Conservation (phyloP, 2,797 vertebrate species). For the Gallirallus australis region DNA sequence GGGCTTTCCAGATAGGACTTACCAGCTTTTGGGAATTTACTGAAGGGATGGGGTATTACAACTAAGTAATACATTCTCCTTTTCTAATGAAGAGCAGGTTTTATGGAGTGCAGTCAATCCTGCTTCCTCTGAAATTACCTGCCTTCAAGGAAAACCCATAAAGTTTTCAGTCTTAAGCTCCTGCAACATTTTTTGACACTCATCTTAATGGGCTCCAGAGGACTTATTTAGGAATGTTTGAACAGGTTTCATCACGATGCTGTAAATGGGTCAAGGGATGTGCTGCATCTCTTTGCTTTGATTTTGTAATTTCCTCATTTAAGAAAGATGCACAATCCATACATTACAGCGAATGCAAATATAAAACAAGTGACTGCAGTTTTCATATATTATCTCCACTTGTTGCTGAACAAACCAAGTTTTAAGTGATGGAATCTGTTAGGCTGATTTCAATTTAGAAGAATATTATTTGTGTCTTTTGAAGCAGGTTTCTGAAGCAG, state of each 20-base stretch:
- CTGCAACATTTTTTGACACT: background rate
- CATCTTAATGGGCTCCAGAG: background rate
- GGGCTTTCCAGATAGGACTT: slow-evolving; percentile 22
- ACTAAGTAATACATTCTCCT: background rate
- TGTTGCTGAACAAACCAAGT: background rate
- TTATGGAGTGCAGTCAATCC: rapidly evolving
- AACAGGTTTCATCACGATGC: background rate
- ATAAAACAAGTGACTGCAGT: background rate
- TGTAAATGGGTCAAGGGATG: background rate
- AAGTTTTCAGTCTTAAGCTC: background rate
- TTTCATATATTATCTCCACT: background rate
- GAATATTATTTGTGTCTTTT: background rate
- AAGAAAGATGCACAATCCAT: background rate
- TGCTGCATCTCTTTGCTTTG: background rate
- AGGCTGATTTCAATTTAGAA: background rate
- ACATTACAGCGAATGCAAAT: background rate
- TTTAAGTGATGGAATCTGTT: background rate
- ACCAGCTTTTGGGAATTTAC: background rate
- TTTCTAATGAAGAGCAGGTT: background rate
- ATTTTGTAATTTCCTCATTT: background rate
- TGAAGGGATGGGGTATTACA: background rate
- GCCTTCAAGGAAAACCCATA: background rate
- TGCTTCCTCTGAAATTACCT: background rate
- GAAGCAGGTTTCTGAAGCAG: background rate
- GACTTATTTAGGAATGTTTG: background rate